A percentile compares a stretch with the other conserved stretches of the same genome.
phyloP scores from a whole-genome alignment of 2,113 vertebrate genomes.

The Promerops cafer region DNA sequence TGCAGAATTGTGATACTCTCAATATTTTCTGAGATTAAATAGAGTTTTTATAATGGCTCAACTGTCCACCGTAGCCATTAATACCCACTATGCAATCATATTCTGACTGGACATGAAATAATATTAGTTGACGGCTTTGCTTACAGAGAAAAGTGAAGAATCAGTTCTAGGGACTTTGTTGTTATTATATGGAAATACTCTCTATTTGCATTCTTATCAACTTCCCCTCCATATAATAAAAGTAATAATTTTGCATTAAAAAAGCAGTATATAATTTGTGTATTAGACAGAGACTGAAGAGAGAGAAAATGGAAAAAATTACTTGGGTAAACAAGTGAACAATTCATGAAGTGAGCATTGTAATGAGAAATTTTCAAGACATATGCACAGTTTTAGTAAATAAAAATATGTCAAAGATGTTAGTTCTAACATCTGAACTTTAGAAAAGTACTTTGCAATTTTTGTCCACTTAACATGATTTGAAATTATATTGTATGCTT shows the following conservation, averaged over 20 bases:
- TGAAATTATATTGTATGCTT: neutral
- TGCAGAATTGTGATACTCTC: neutral
- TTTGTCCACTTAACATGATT: neutral
- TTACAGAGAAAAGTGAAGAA: neutral
- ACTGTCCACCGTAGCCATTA: neutral
- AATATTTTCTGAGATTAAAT: neutral
- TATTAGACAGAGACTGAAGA: neutral
- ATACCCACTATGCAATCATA: neutral
- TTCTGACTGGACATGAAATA: neutral
- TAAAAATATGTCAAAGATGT: neutral
- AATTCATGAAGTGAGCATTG: neutral
- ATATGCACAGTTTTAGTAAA: neutral
- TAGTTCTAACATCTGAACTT: neutral
- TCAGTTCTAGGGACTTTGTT: neutral
- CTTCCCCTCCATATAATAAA: neutral
- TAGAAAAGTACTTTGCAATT: neutral
- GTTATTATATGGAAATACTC: neutral
- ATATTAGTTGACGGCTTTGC: neutral
- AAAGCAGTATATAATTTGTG: neutral
- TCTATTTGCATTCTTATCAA: neutral
- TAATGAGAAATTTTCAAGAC: neutral
- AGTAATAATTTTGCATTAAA: neutral
- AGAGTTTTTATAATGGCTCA: neutral
- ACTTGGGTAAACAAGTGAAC: neutral
- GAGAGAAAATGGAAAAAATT: neutral